These are phyloP conservation scores for Standfussiana lucernea DNA, from an alignment of 2,888 invertebrate genomes.

Conservation along the genomic window DNA sequence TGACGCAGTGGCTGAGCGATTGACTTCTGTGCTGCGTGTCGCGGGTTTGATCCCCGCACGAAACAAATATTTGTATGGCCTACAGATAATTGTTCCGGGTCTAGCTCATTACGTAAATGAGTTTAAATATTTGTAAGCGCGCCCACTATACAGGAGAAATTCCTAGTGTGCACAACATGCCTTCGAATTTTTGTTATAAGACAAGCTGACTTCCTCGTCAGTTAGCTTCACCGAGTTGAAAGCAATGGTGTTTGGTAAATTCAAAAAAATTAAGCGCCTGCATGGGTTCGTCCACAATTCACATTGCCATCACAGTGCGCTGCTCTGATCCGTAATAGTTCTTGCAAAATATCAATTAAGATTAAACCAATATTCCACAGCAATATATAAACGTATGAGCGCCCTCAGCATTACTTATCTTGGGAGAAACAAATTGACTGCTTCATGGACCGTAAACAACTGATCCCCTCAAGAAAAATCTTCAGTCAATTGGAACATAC, in stretches of 20 bases:
- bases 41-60: too few species aligned
- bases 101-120: too few species aligned
- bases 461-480: conserved; percentile 83
- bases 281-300: neutral
- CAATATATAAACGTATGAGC: conserved; percentile 60
- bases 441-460: conserved; percentile 81
- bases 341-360: conserved; percentile 27
- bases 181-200: too few species aligned
- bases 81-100: too few species aligned
- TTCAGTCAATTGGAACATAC: conserved; percentile 82
- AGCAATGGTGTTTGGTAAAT: neutral
- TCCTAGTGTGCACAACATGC: too few species aligned
- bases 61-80: too few species aligned
- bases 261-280: neutral
- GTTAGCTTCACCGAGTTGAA: neutral
- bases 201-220: neutral
- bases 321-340: neutral
- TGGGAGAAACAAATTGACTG: conserved; percentile 74
- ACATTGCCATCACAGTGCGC: neutral
- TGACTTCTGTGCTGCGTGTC: too few species aligned
- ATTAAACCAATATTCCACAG: conserved; percentile 55
- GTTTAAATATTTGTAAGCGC: too few species aligned
- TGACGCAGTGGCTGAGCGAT: too few species aligned
- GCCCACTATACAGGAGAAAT: too few species aligned
- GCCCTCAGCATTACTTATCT: conserved; percentile 59